Evolutionary conservation across 1,140 invertebrate species (phyloP), one percentile per base, ranked within the genome.

Genomic region (Pemphigus obesinymphae): DNA sequence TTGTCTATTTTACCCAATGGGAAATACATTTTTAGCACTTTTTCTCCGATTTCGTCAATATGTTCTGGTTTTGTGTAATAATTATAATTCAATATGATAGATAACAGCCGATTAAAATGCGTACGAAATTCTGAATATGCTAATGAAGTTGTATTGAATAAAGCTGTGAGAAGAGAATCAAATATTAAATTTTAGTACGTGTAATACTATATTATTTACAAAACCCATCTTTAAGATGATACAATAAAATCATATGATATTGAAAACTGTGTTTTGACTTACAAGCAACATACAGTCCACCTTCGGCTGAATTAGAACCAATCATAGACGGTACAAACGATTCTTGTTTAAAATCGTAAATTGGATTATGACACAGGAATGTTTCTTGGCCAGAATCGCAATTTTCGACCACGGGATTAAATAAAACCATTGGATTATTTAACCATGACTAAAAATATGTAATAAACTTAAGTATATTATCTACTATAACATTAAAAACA

Each of bases 231-330:
- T n/a, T n/a, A n/a, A n/a, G n/a, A n/a, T n/a, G 45, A 48, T 13
- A 48, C 2, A 7, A 15, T 48, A 7, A 7, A 15, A 48, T 10
- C 7, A 10, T 3, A 48, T 48, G 45, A 2, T 15, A 10, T 5
- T 7, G 15, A 48, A 15, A 48, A 15, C 7, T 7, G 45, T 48
- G 15, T 2, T 15, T 11, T 48, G 1, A 68, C 83, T 76, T 85
- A 92, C 91, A 89, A 53, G 91, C 88, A 20, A 89, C 90, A 86
- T 89, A 90, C 37, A 93, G 85, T 37, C 91, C 88, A 8, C 92
- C 93, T 87, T 93, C 93, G 20, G 91, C 88, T 1, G 89, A 89
- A 50, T 88, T 93, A 0, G 92, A 84, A 6, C 93, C 92, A 23
- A 90, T 90, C 83, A 94, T 89, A 88, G 91, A 90, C 0, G 92